Percentiles rank a stretch among this genome's conserved stretches.
These are phyloP conservation scores for Squalus acanthias DNA, from an alignment of 2,797 vertebrate genomes.

Conservation along the genomic window DNA sequence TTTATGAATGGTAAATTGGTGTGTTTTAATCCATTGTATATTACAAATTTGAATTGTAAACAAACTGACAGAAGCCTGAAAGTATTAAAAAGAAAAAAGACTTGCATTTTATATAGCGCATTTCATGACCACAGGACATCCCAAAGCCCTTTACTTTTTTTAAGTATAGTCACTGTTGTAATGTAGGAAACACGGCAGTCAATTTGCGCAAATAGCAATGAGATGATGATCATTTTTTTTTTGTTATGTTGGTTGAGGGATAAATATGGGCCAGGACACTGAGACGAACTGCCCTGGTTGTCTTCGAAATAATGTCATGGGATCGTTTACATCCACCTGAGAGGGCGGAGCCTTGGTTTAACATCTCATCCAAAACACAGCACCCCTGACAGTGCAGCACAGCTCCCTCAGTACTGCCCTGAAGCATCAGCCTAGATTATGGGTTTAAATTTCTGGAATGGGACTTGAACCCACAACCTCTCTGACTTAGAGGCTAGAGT, in stretches of 20 bases:
- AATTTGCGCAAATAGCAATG: background rate
- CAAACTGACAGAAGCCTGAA: too few species aligned
- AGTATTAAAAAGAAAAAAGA: background rate
- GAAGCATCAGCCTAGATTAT: background rate
- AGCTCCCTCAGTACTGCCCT: background rate
- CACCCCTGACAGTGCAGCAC: background rate
- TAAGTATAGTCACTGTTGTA: background rate
- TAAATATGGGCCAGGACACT: background rate
- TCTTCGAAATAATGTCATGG: background rate
- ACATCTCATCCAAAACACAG: background rate
- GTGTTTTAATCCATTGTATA: background rate
- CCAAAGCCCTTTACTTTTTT: background rate
- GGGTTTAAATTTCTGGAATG: background rate
- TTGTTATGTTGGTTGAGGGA: background rate
- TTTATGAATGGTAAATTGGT: background rate
- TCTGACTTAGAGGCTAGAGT: background rate
- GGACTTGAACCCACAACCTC: background rate
- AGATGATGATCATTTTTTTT: background rate
- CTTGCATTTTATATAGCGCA: background rate
- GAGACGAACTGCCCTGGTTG: background rate
- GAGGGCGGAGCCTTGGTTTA: background rate
- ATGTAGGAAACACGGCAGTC: background rate
- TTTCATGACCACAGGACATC: background rate
- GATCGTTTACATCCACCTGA: background rate
- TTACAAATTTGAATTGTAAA: too few species aligned